Conservation (phyloP, 92 coral and sea anemone genomes). For the Galaxea fascicularis region DNA sequence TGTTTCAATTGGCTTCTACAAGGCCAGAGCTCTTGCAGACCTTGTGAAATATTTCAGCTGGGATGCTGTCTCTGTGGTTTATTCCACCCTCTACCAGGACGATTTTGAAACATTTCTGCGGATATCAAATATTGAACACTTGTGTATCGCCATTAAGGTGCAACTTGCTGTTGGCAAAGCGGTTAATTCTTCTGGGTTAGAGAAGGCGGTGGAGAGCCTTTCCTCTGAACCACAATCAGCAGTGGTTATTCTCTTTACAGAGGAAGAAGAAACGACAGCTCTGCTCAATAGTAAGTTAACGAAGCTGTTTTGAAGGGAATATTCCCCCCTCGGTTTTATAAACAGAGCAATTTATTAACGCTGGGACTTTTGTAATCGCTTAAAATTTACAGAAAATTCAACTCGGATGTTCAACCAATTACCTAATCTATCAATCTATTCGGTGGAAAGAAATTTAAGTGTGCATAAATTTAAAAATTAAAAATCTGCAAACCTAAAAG, state of each 20-base stretch:
- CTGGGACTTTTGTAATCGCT: too few species aligned
- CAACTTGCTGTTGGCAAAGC: not conserved
- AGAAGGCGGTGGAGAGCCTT: conserved; percentile 25
- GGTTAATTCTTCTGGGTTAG: not conserved
- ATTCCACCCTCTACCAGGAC: conserved; percentile 28
- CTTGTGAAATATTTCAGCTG: conserved; percentile 67
- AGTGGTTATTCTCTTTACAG: conserved; percentile 54
- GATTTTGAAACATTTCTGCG: conserved; percentile 58
- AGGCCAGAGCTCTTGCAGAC: conserved; percentile 76
- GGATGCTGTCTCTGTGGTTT: conserved; percentile 76
- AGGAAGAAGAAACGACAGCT: conserved; percentile 38
- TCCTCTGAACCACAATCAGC: conserved; percentile 40
- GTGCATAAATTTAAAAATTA: not conserved
- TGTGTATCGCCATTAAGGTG: conserved; percentile 68
- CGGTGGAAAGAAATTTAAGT: not conserved
- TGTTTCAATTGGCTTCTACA: conserved; percentile 66
- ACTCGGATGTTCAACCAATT: too few species aligned
- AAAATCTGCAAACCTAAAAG: not conserved
- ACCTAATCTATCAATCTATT: not conserved
- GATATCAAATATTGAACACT: conserved; percentile 54
- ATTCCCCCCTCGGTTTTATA: too few species aligned
- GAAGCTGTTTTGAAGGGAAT: not conserved
- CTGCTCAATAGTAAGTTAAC: conserved; percentile 41
- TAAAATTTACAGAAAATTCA: too few species aligned
- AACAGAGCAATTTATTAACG: too few species aligned